Evolutionary conservation across 2,888 invertebrate species (phyloP).

Genomic region (Scelioninae gen. 1): DNA sequence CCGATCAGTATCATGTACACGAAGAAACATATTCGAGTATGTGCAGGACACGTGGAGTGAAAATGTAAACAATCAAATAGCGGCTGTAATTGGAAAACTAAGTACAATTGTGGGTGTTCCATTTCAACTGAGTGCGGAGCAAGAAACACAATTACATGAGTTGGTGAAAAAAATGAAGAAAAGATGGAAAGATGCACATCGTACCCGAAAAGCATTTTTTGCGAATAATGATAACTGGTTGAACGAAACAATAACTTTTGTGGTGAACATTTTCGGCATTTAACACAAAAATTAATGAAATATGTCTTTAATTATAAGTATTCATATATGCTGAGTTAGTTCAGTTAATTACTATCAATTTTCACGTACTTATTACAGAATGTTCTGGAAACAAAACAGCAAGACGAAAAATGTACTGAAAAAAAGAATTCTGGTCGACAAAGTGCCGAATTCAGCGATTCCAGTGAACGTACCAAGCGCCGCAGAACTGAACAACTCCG

Average conservation of each 20-base stretch:
- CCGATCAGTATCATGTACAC: background rate
- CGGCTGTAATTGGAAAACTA: slow-evolving; percentile 5
- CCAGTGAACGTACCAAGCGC: background rate
- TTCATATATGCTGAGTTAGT: slow-evolving; percentile 9
- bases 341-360: slow-evolving; percentile 6
- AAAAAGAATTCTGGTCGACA: background rate
- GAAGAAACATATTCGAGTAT: slow-evolving; percentile 8
- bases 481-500: background rate
- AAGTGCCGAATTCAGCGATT: background rate
- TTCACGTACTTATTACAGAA: slow-evolving; percentile 7
- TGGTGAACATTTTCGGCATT: slow-evolving; percentile 3
- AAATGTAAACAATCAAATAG: slow-evolving; percentile 3
- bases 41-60: slow-evolving; percentile 3
- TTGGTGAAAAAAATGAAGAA: background rate
- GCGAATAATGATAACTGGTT: slow-evolving; percentile 4
- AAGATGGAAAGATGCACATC: slow-evolving; percentile 11
- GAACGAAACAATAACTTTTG: slow-evolving; percentile 8
- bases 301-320: slow-evolving; percentile 3
- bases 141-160: slow-evolving; percentile 2
- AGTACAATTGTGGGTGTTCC: slow-evolving; percentile 3
- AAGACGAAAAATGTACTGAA: slow-evolving; percentile 1
- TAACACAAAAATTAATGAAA: background rate
- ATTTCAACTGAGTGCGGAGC: slow-evolving; percentile 3
- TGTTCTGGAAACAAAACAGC: slow-evolving; percentile 1
- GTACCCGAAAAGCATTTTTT: slow-evolving; percentile 6